Evolutionary conservation across 2,797 vertebrate species (phyloP), one percentile per base, ranked within the genome.

Genomic region (Tragopan temminckii): DNA sequence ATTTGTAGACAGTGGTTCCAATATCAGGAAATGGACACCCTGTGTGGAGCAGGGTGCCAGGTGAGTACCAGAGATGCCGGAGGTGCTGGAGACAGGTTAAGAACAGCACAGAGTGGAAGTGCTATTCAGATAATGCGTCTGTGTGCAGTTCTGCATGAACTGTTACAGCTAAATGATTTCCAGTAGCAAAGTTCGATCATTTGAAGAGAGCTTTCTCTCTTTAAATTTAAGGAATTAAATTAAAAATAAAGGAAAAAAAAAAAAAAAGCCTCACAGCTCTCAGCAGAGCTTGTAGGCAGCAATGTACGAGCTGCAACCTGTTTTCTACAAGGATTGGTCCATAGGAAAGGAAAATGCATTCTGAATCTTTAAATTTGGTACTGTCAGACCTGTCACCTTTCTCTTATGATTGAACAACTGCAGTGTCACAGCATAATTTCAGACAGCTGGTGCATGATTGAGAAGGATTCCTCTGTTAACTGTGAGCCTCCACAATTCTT

Each of bases 381-480:
- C 64, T 90, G 81, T 87, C 90, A 93, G 75, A 52, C 21, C 91
- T 95, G 76, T 68, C 81, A 53, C 80, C 23, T 90, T 66, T 63
- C 31, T 83, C 80, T 63, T 53, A n/a, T 75, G 85, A 90, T 62
- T 72, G 81, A 89, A 85, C 77, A 79, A 57, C 76, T 81, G 68
- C 72, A 48, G 72, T 93, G 91, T 69, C 75, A 55, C 43, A 58
- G 66, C 46, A 75, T 84, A 62, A 53, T 77, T 85, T 88, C 81
- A 90, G 92, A 59, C 53, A 92, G 81, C 84, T 83, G 76, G 17
- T 50, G 68, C 67, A 89, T 91, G 92, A 96, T 70, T 71, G 80
- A 96, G 90, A 66, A 92, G 58, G 70, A 93, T 94, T 77, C 71
- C 62, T 93, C 72, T 84, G 7, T 89, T 89, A 80, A 43, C 70